These are phyloP conservation scores for Diaprepes abbreviatus DNA, from an alignment of 2,888 invertebrate genomes.

Conservation along the genomic window DNA sequence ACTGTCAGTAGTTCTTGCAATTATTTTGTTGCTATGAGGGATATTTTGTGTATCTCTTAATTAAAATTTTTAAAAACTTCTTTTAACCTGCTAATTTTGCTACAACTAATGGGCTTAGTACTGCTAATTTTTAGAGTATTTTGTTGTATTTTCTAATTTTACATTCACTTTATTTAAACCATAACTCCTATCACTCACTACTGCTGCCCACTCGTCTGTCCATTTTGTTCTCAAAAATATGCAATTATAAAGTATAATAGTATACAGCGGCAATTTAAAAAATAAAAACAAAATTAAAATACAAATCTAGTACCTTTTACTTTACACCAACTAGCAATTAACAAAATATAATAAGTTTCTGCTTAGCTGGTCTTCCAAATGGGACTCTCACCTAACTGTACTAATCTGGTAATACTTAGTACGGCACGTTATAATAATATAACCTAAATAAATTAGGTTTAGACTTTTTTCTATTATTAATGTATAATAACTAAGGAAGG, in stretches of 20 bases:
- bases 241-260: background rate
- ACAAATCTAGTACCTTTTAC: constrained; percentile 22
- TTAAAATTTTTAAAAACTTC: too few species aligned
- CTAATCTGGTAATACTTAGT: background rate
- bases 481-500: background rate
- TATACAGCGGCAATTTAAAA: background rate
- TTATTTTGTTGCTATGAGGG: too few species aligned
- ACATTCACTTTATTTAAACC: too few species aligned
- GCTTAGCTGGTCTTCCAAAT: constrained; percentile 22
- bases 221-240: background rate
- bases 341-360: constrained; percentile 29
- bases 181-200: background rate
- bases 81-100: too few species aligned
- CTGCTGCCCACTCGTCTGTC: background rate
- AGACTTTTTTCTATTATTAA: background rate
- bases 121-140: too few species aligned
- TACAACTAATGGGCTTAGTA: too few species aligned
- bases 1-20: too few species aligned
- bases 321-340: constrained; percentile 28
- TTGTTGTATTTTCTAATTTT: too few species aligned
- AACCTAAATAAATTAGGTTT: constrained; percentile 23
- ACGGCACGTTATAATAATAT: constrained; percentile 12
- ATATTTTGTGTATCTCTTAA: too few species aligned
- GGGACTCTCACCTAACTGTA: constrained; percentile 36
- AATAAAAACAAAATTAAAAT: background rate